Evolutionary conservation across 2,888 invertebrate species (phyloP).

Genomic region (Diachrysia chrysitis): DNA sequence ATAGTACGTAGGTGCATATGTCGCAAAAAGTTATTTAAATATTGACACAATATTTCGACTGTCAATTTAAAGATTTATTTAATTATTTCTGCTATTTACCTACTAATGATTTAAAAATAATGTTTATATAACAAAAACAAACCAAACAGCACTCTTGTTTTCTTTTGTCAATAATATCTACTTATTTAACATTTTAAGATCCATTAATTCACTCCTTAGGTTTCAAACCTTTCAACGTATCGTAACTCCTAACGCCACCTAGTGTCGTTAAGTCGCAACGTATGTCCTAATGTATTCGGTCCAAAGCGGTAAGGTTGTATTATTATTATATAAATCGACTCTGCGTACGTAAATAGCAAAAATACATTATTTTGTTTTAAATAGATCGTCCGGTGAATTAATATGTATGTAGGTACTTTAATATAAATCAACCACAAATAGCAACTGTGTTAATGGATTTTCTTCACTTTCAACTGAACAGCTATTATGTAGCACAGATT

Average conservation of each 20-base stretch:
- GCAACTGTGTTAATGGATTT: not conserved
- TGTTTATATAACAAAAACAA: no score
- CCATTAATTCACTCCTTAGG: no score
- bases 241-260: constrained; percentile 47
- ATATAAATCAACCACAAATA: not conserved
- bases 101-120: no score
- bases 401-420: not conserved
- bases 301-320: not conserved
- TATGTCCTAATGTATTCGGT: not conserved
- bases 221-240: not conserved
- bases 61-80: no score
- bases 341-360: not conserved
- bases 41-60: no score
- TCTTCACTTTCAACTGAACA: not conserved
- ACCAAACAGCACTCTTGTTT: no score
- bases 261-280: constrained; percentile 13
- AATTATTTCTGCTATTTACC: no score
- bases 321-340: constrained; percentile 1
- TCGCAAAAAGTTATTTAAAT: no score
- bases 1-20: no score
- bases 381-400: not conserved
- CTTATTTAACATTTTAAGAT: no score
- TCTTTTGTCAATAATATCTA: no score
- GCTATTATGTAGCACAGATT: no score
- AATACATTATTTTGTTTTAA: not conserved